phyloP scores from a whole-genome alignment of 2,888 invertebrate genomes.

The Cephus nigrinus region DNA sequence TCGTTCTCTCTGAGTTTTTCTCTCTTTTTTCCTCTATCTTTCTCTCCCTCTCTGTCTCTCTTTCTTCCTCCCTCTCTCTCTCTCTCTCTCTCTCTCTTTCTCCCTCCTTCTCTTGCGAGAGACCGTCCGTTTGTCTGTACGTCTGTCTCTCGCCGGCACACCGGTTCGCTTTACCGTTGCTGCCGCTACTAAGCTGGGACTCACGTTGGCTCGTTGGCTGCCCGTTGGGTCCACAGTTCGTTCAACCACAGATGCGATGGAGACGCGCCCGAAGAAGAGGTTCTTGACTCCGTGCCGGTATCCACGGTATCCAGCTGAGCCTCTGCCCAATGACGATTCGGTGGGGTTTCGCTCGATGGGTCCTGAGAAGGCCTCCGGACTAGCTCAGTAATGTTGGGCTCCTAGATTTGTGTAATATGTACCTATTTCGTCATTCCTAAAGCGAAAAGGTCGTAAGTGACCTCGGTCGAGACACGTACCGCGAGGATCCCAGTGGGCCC shows the following conservation, averaged over 20 bases:
- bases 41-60: constrained; percentile 23
- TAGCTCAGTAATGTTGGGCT: too few species aligned
- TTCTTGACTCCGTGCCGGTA: constrained; percentile 40
- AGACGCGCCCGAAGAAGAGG: constrained; percentile 44
- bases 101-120: constrained; percentile 1
- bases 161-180: constrained; percentile 55
- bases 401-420: background rate
- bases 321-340: background rate
- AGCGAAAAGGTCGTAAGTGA: background rate
- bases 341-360: background rate
- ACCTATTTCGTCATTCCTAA: background rate
- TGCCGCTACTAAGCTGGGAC: background rate
- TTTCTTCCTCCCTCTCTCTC: constrained; percentile 25
- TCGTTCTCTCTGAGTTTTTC: constrained; percentile 18
- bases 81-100: constrained; percentile 15
- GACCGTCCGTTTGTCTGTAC: constrained; percentile 5
- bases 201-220: background rate
- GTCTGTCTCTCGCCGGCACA: constrained; percentile 20
- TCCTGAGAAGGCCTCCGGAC: too few species aligned
- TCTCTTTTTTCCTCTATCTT: constrained; percentile 29
- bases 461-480: background rate
- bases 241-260: constrained; percentile 48
- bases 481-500: too few species aligned
- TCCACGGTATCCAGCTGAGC: constrained; percentile 6
- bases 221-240: constrained; percentile 45